Conservation (phyloP, 2,797 vertebrate genomes). For the Myioborus miniatus region DNA sequence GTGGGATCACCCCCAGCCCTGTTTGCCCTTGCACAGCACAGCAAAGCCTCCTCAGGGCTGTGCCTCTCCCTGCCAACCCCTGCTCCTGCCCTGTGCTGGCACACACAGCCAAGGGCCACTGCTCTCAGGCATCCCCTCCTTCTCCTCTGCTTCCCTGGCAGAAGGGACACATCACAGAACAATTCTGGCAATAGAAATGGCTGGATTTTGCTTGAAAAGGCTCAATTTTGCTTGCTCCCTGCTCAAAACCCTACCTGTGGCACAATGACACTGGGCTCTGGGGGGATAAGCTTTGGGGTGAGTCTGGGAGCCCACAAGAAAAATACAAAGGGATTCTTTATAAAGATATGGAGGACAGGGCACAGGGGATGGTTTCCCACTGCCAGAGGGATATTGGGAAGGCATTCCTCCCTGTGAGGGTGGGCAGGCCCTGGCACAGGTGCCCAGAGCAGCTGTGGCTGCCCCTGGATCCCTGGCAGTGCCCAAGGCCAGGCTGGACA, state of each 20-base stretch:
- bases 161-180: not conserved
- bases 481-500: accelerated
- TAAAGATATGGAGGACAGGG: not conserved
- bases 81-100: not conserved
- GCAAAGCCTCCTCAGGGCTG: not conserved
- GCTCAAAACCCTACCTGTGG: not conserved
- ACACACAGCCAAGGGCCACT: not conserved
- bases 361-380: not conserved
- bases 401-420: accelerated
- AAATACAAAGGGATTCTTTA: too few relatives aligned
- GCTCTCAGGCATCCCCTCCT: not conserved
- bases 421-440: not conserved
- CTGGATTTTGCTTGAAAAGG: constrained; percentile 19
- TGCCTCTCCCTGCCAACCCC: not conserved
- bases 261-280: not conserved
- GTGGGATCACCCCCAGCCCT: not conserved
- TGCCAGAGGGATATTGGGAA: not conserved
- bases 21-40: not conserved
- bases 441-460: not conserved
- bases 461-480: not conserved
- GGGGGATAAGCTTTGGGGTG: not conserved
- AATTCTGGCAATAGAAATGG: not conserved
- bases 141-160: constrained; percentile 11
- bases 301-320: not conserved
- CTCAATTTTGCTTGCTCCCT: constrained; percentile 21